Conservation (phyloP, 2,888 invertebrate species). For the Leptopilina drosophilae region DNA sequence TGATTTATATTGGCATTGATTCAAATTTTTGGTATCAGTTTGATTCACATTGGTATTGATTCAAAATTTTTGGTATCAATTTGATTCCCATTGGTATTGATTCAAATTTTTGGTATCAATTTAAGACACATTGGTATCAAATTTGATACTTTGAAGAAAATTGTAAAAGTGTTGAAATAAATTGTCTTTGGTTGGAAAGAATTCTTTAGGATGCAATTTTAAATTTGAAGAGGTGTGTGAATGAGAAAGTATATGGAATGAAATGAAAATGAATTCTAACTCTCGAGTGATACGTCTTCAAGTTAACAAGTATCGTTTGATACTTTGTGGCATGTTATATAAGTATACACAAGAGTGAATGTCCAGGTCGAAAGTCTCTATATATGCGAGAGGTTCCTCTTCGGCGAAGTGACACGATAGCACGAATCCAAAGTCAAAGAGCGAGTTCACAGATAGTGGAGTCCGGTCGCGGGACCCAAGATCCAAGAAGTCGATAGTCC, state of each 20-base stretch:
- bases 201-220: not conserved
- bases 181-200: no score
- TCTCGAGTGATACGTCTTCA: constrained; percentile 2
- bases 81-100: no score
- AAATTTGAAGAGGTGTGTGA: not conserved
- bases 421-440: constrained; percentile 49
- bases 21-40: no score
- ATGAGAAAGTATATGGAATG: not conserved
- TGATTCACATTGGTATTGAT: no score
- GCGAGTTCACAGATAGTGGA: constrained; percentile 48
- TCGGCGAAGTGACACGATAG: constrained; percentile 51
- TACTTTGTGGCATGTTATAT: constrained; percentile 26
- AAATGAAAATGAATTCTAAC: constrained; percentile 21
- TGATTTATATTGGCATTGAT: no score
- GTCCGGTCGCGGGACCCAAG: constrained; percentile 40
- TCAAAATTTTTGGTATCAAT: no score
- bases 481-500: constrained; percentile 49
- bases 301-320: constrained; percentile 19
- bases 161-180: no score
- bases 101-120: no score
- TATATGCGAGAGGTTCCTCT: constrained; percentile 9
- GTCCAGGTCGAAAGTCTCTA: constrained; percentile 45
- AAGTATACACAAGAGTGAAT: constrained; percentile 10
- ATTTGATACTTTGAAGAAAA: no score
- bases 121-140: no score